Conservation (phyloP, 2,888 invertebrate genomes). For the Holacanthella duospinosa region DNA sequence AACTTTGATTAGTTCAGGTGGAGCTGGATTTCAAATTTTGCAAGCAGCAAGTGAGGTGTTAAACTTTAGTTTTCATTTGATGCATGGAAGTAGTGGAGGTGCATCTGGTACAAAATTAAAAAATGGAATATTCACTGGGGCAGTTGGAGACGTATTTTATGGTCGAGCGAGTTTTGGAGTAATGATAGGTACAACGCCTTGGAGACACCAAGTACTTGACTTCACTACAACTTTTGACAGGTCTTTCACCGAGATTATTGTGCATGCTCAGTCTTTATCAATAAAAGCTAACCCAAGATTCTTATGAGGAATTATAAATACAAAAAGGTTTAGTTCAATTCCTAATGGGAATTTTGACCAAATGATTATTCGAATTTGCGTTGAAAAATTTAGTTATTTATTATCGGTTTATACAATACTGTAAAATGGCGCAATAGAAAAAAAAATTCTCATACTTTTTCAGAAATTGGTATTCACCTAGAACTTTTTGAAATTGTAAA, state of each 20-base stretch:
- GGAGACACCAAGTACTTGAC: background rate
- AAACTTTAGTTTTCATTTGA: background rate
- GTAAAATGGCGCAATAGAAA: too few relatives aligned
- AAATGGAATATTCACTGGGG: background rate
- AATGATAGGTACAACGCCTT: background rate
- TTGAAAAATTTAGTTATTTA: too few relatives aligned
- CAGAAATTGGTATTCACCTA: too few relatives aligned
- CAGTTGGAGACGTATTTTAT: background rate
- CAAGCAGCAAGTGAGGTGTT: background rate
- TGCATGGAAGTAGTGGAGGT: background rate
- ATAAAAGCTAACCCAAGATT: too few relatives aligned
- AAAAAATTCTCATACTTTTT: too few relatives aligned
- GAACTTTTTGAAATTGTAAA: too few relatives aligned
- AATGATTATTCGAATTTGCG: too few relatives aligned
- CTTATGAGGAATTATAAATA: too few relatives aligned
- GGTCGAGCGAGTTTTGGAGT: background rate
- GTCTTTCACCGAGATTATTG: too few relatives aligned
- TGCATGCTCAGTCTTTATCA: background rate
- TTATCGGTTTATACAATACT: too few relatives aligned
- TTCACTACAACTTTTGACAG: background rate
- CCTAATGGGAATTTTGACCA: too few relatives aligned
- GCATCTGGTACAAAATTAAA: background rate
- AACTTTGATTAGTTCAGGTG: background rate
- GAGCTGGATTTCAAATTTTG: background rate
- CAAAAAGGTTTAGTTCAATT: too few relatives aligned